phyloP scores from a whole-genome alignment of 2,797 vertebrate species.

The Dryobates pubescens region DNA sequence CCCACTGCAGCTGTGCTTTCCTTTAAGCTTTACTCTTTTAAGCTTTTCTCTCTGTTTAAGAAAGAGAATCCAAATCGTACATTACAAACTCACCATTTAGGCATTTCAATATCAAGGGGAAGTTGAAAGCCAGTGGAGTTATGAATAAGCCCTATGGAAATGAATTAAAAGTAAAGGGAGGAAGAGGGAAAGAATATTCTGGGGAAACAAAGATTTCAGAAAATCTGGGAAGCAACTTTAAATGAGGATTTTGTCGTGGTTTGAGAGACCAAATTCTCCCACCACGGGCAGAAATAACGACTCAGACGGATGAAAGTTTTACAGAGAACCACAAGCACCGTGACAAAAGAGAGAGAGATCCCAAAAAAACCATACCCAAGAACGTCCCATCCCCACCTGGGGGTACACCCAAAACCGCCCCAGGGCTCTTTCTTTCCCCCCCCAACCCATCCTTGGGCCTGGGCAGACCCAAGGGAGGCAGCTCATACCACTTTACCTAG shows the following conservation, averaged over 20 bases:
- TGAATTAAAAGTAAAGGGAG: slow-evolving; percentile 72
- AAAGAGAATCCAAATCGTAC: slow-evolving; percentile 78
- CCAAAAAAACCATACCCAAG: too few species aligned
- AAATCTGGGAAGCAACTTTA: slow-evolving; percentile 67
- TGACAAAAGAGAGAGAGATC: too few species aligned
- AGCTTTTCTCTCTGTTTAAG: slow-evolving; percentile 77
- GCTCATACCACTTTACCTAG: too few species aligned
- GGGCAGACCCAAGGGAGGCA: too few species aligned
- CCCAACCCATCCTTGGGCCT: too few species aligned
- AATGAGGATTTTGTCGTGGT: neutral
- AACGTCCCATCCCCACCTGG: too few species aligned
- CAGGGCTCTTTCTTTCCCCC: too few species aligned
- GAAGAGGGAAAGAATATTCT: slow-evolving; percentile 53
- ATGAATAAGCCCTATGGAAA: slow-evolving; percentile 75
- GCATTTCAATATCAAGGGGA: slow-evolving; percentile 76
- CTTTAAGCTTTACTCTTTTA: slow-evolving; percentile 78
- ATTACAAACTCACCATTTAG: slow-evolving; percentile 77
- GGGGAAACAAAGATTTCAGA: slow-evolving; percentile 62
- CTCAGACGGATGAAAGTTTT: too few species aligned
- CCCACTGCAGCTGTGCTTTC: slow-evolving; percentile 76
- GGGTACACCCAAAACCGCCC: too few species aligned
- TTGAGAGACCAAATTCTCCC: too few species aligned
- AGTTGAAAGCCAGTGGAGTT: slow-evolving; percentile 72
- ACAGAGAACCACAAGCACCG: too few species aligned
- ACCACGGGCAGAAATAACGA: too few species aligned